Conservation (phyloP, 2,113 vertebrate species). For the Cyrtonyx montezumae region DNA sequence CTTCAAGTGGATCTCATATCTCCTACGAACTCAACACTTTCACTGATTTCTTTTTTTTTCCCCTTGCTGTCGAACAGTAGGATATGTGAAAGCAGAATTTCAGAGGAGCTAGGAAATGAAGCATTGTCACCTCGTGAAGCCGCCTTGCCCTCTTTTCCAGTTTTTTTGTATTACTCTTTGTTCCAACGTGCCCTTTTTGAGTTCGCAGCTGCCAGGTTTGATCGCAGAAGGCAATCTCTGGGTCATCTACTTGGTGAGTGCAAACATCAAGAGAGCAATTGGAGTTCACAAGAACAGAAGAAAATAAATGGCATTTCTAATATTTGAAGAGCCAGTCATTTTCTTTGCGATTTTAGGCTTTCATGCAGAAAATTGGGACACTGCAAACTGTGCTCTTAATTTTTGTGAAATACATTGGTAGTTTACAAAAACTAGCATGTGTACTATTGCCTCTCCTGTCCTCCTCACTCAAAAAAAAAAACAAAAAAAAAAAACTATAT, state of each 20-base stretch:
- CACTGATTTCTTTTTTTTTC: neutral
- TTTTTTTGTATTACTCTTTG: neutral
- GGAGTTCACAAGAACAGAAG: neutral
- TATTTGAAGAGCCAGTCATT: neutral
- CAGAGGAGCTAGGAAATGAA: neutral
- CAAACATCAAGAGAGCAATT: neutral
- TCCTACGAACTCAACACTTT: neutral
- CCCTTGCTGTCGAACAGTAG: accelerated
- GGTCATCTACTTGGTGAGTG: neutral
- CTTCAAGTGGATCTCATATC: neutral
- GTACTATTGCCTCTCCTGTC: neutral
- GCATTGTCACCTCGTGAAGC: neutral
- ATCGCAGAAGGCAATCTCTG: neutral
- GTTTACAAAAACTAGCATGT: neutral
- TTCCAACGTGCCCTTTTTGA: neutral
- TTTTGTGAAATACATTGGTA: neutral
- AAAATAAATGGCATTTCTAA: neutral
- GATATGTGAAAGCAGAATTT: neutral
- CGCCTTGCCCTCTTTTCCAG: neutral
- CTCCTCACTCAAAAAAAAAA: neutral
- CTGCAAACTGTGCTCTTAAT: neutral
- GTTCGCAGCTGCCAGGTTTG: neutral
- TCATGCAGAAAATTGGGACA: neutral
- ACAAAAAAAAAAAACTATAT: no score
- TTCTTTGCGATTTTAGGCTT: neutral